Evolutionary conservation across 2,888 invertebrate genomes (phyloP), one percentile per base, ranked within the genome.

Genomic region (Xylota segnis): DNA sequence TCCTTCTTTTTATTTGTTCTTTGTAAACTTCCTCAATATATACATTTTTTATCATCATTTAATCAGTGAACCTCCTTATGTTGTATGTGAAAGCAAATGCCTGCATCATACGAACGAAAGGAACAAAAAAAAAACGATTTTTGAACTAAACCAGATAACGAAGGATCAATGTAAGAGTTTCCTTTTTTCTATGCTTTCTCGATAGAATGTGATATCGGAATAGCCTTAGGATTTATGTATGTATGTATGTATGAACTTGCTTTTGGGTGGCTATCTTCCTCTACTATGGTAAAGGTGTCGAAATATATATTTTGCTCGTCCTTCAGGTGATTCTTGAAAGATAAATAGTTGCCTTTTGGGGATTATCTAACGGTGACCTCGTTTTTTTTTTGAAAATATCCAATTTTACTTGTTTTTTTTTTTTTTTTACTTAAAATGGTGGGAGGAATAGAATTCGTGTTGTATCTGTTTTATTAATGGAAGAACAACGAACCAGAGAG

Each of bases 241-340:
- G 27, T 37, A n/a, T 14, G 7, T 34, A 18, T 7, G 27, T 37
- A n/a, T 14, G 7, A 23, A 18, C 34, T 34, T 37, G 23, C 5
- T 18, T 47, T 37, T 47, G 37, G 47, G 50, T 54, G 43, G 18
- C 40, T 58, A 58, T 34, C 29, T 59, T 71, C 59, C 65, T 77
- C 61, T 70, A 58, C 61, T 76, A 56, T n/a, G 63, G n/a, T 47
- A 14, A 63, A 76, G 47, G 71, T 66, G 71, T 52, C 65, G 47
- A 59, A 29, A 77, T 71, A 29, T 47, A 23, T 37, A 45, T 71
- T 29, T 16, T 18, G 1, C 12, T 47, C 27, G 29, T 18, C 27
- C 10, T 18, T 37, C 37, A 23, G 7, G 43, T 61, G 52, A 70
- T 70, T 52, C 40, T 23, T 7, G 1, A 37, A 56, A 71, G 45